These are phyloP conservation scores for Melanotaenia trifasciata DNA, from an alignment of 2,797 vertebrate genomes.

Conservation along the genomic window DNA sequence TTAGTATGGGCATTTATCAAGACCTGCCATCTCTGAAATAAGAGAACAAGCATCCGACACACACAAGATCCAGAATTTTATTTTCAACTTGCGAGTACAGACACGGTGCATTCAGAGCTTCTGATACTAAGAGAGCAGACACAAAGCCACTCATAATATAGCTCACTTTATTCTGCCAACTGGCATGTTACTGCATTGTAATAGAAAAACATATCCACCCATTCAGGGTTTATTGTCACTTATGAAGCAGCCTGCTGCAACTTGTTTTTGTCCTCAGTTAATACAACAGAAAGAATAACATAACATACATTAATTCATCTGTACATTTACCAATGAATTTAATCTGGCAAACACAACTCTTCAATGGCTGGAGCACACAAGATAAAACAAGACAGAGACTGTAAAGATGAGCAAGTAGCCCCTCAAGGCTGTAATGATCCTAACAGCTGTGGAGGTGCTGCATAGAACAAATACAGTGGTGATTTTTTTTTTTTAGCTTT, in stretches of 20 bases:
- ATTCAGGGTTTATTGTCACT: not conserved
- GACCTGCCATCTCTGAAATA: constrained; percentile 58
- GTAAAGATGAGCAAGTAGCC: not conserved
- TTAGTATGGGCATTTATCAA: constrained; percentile 65
- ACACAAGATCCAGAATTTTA: constrained; percentile 36
- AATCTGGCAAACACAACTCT: not conserved
- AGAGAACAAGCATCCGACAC: constrained; percentile 52
- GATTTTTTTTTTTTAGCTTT: not conserved
- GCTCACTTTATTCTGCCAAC: constrained; percentile 34
- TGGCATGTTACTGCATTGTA: constrained; percentile 13
- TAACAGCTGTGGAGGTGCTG: not conserved
- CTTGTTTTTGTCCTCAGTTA: not conserved
- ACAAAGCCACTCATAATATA: constrained; percentile 35
- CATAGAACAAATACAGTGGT: not conserved
- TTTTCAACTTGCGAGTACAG: constrained; percentile 30
- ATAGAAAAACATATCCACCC: constrained; percentile 15
- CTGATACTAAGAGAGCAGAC: constrained; percentile 33
- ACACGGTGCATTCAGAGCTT: constrained; percentile 42
- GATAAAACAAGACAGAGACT: not conserved
- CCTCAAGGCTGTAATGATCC: not conserved
- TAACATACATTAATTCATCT: not conserved
- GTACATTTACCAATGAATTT: not conserved
- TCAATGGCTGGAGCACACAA: not conserved
- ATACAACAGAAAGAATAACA: not conserved
- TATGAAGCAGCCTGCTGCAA: constrained; percentile 3